Evolutionary conservation across 1,140 invertebrate species (phyloP).

Genomic region (Hypsibius dujardini): DNA sequence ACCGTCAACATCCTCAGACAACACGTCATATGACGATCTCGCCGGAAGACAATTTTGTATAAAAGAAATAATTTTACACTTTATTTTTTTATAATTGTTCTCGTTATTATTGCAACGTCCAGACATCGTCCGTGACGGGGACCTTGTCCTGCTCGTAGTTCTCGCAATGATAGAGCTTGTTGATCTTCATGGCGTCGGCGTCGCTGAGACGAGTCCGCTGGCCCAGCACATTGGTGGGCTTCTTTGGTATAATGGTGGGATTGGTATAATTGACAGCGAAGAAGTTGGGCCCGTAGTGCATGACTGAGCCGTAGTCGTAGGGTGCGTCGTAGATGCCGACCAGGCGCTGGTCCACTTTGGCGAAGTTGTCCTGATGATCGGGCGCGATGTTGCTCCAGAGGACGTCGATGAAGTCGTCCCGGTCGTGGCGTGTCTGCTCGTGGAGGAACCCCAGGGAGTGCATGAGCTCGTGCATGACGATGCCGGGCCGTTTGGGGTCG

Average conservation of each 20-base stretch:
- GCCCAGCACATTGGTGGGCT: neutral
- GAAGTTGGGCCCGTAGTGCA: constrained; percentile 24
- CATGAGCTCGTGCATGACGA: constrained; percentile 33
- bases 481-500: constrained; percentile 18
- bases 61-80: neutral
- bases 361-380: constrained; percentile 23
- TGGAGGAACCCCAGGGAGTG: constrained; percentile 32
- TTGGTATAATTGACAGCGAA: constrained; percentile 24
- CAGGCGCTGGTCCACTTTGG: constrained; percentile 22
- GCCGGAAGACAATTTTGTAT: neutral
- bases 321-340: constrained; percentile 24
- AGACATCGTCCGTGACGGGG: too few relatives aligned
- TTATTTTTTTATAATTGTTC: neutral
- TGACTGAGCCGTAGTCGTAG: constrained; percentile 24
- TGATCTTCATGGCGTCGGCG: constrained; percentile 4
- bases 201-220: neutral
- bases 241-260: constrained; percentile 21
- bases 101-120: neutral
- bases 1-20: neutral
- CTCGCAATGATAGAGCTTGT: constrained; percentile 2
- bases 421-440: constrained; percentile 28
- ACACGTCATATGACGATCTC: neutral
- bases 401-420: constrained; percentile 28
- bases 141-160: neutral
- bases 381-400: constrained; percentile 25